Base-by-base conservation (phyloP, 1,140 invertebrate species). In the Marisa cornuarietis region DNA sequence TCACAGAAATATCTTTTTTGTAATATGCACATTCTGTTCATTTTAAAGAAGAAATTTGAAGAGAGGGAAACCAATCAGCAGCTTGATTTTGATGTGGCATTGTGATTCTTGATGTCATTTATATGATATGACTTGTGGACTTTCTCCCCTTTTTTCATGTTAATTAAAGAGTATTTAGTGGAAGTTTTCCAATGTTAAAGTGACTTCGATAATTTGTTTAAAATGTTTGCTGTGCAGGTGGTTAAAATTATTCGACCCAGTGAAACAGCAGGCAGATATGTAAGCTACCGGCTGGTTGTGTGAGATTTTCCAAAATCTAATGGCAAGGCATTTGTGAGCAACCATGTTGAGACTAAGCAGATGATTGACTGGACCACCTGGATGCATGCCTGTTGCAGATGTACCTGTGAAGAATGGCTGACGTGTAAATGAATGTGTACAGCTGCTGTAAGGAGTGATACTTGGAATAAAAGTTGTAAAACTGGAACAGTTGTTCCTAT, bases 231-330 rank as follows among this genome's bases (percentile, higher is more conserved):
- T 68, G 93, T 94, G 11, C 92, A 96, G 94, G 97, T 98, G 71
- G 97, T 99, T 1, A 99, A 99, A 92, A 99, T 99, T 88, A 98
- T 99, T 87, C 93, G 98, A 84, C 95, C 97, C 7, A 99, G 97
- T 26, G 98, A 99, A 93, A 99, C 98, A 71, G 98, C 98, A 49
- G 98, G 98, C 71, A 93, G 98, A 90, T 99, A 99, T 90, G 99
- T 99, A 91, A 99, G 98, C 54, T 99, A 99, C 90, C 93, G 98
- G 90, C 93, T 99, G 81, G 97, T 99, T 76, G 97, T 97, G 89
- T 99, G 82, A 87, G 26, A 24, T 16, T 26, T 62, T n/a, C 42
- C 31, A 20, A 51, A 26, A 51, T 7, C 54, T 49, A 65, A 79
- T 74, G 71, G 13, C 31, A 26, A 22, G 31, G 11, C 11, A 14